phyloP scores from a whole-genome alignment of 2,888 invertebrate species.

The Drosophila koepferae region DNA sequence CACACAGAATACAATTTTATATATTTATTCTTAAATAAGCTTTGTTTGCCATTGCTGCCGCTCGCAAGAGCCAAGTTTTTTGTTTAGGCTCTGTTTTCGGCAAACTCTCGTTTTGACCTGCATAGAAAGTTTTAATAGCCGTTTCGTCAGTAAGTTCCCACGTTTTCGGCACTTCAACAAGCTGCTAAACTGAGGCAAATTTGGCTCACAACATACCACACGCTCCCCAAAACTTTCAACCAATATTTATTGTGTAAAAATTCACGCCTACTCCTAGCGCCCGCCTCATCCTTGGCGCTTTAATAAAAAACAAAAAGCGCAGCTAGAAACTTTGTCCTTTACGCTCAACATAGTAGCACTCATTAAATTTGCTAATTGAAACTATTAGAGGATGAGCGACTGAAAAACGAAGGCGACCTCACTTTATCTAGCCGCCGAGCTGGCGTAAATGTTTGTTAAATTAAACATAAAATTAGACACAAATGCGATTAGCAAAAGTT shows the following conservation, averaged over 20 bases:
- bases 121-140: slow-evolving; percentile 19
- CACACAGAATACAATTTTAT: not conserved
- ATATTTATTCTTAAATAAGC: not conserved
- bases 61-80: not conserved
- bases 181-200: slow-evolving; percentile 23
- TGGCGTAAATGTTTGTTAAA: slow-evolving; percentile 52
- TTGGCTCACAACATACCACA: slow-evolving; percentile 24
- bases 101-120: slow-evolving; percentile 1
- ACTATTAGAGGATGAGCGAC: slow-evolving; percentile 53
- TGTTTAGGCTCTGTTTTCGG: not conserved
- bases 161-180: slow-evolving; percentile 1
- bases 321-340: slow-evolving; percentile 70
- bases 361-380: slow-evolving; percentile 75
- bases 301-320: slow-evolving; percentile 26
- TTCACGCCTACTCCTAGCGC: slow-evolving; percentile 62
- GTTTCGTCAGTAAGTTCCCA: slow-evolving; percentile 12
- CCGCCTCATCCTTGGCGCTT: slow-evolving; percentile 5
- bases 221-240: slow-evolving; percentile 34
- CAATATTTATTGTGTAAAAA: slow-evolving; percentile 75
- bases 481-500: slow-evolving; percentile 66
- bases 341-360: slow-evolving; percentile 58
- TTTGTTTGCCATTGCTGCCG: not conserved
- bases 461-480: slow-evolving; percentile 57
- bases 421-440: slow-evolving; percentile 8
- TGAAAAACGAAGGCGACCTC: not conserved